A percentile compares a stretch with the other conserved stretches of the same genome.
Evolutionary conservation across 2,113 vertebrate species (phyloP).

Genomic region (Antechinus stuartii): DNA sequence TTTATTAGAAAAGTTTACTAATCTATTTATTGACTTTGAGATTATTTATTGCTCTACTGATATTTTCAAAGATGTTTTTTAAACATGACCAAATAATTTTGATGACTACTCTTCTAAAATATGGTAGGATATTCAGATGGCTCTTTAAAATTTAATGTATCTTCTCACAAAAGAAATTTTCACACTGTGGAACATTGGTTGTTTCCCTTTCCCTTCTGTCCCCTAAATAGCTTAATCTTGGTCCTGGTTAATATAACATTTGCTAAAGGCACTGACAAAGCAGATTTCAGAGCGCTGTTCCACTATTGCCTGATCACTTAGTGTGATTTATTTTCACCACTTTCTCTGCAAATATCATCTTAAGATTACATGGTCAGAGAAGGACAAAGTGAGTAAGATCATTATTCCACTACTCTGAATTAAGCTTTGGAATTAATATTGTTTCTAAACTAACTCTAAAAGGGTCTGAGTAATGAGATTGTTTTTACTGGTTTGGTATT

Average conservation of each 20-base stretch:
- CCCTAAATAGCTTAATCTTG: neutral
- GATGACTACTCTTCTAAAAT: neutral
- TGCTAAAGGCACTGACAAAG: neutral
- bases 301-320: neutral
- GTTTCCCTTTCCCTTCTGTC: neutral
- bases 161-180: neutral
- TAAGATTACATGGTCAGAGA: neutral
- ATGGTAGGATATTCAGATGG: neutral
- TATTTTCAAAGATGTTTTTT: neutral
- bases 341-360: neutral
- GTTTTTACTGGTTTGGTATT: neutral
- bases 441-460: neutral
- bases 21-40: neutral
- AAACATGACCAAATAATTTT: neutral
- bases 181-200: neutral
- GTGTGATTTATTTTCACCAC: slow-evolving; percentile 14
- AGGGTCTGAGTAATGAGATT: neutral
- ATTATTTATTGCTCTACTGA: neutral
- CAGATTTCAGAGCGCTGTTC: neutral
- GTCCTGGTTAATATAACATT: neutral
- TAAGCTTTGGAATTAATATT: neutral
- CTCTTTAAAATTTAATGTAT: neutral
- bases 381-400: neutral
- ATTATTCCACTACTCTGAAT: neutral
- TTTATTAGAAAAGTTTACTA: neutral